Evolutionary conservation across 2,113 vertebrate species (phyloP).

Genomic region (Atherinomorus stipes): DNA sequence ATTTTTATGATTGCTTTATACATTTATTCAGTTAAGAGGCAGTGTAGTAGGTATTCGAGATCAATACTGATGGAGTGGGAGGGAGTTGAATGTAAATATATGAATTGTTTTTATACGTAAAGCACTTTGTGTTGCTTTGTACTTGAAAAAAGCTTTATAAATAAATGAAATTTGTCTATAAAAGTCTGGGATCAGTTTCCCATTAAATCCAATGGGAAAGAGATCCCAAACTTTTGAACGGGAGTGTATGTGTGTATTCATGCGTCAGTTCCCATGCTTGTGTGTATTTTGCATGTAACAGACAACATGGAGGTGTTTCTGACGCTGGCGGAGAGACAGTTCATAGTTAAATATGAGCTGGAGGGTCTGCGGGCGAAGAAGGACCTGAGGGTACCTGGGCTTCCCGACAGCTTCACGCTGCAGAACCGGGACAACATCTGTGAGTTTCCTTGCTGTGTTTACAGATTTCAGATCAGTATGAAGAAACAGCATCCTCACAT

Average conservation of each 20-base stretch:
- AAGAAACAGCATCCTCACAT: background rate
- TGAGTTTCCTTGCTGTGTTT: slow-evolving; percentile 56
- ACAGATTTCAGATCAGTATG: background rate
- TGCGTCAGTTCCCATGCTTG: background rate
- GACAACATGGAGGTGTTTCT: slow-evolving; percentile 84
- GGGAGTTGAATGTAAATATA: too few relatives aligned
- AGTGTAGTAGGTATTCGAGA: too few relatives aligned
- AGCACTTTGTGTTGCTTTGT: too few relatives aligned
- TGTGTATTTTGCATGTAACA: slow-evolving; percentile 40
- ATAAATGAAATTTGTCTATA: too few relatives aligned
- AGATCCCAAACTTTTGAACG: too few relatives aligned
- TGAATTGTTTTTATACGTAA: too few relatives aligned
- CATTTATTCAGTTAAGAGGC: too few relatives aligned
- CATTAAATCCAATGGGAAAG: too few relatives aligned
- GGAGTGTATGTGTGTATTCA: background rate
- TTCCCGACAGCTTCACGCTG: slow-evolving; percentile 66
- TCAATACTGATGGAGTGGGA: too few relatives aligned
- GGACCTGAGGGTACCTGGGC: slow-evolving; percentile 82
- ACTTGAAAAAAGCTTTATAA: too few relatives aligned
- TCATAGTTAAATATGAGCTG: slow-evolving; percentile 82
- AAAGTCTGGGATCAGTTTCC: too few relatives aligned
- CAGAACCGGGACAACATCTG: slow-evolving; percentile 77
- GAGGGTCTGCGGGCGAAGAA: slow-evolving; percentile 77
- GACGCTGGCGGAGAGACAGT: slow-evolving; percentile 84
- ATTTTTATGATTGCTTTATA: too few relatives aligned